phyloP scores from a whole-genome alignment of 2,888 invertebrate genomes.

The Nysson spinosus region DNA sequence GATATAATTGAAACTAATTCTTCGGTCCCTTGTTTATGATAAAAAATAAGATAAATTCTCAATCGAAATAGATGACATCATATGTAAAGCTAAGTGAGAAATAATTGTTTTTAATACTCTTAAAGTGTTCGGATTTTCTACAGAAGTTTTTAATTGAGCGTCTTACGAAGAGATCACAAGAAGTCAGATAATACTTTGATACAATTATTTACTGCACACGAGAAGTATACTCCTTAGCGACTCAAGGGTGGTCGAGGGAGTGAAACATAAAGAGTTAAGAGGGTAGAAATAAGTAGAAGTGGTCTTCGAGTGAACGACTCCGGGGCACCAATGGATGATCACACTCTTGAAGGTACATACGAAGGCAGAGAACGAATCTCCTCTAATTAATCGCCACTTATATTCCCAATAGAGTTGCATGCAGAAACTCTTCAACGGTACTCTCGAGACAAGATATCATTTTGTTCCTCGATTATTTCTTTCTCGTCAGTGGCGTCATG shows the following conservation, averaged over 20 bases:
- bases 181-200: too few relatives aligned
- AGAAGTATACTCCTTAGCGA: too few relatives aligned
- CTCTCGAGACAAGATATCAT: slow-evolving; percentile 7
- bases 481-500: slow-evolving; percentile 29
- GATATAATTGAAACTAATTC: too few relatives aligned
- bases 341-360: slow-evolving; percentile 3
- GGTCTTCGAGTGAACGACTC: slow-evolving; percentile 1
- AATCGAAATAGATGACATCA: too few relatives aligned
- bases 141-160: too few relatives aligned
- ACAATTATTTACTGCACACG: too few relatives aligned
- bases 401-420: neutral
- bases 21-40: too few relatives aligned
- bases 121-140: too few relatives aligned
- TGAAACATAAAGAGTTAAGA: neutral
- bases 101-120: too few relatives aligned
- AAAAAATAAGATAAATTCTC: too few relatives aligned
- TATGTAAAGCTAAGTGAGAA: too few relatives aligned
- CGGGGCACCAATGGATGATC: slow-evolving; percentile 32
- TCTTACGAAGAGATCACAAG: too few relatives aligned
- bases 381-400: slow-evolving; percentile 46
- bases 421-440: slow-evolving; percentile 11
- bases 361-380: slow-evolving; percentile 12
- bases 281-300: neutral
- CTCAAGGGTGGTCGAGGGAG: neutral
- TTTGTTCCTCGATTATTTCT: slow-evolving; percentile 23